Conservation (phyloP, 2,797 vertebrate genomes). For the Mionectes olivaceus region DNA sequence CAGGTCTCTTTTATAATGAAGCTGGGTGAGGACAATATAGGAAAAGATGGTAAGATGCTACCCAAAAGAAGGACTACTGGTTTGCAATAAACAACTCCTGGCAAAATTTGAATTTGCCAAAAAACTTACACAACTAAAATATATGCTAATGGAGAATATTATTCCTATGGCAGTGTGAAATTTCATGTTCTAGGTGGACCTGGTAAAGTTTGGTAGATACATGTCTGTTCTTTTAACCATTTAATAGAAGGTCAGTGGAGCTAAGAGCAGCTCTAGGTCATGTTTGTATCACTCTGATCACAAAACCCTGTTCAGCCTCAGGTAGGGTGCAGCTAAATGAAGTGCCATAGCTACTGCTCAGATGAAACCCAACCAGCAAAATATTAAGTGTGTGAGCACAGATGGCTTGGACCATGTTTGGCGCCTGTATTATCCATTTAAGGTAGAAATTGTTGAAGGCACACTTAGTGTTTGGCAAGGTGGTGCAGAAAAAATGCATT, state of each 20-base stretch:
- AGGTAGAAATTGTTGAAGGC: not conserved
- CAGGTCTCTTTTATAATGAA: not conserved
- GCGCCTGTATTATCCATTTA: not conserved
- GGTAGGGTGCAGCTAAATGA: not conserved
- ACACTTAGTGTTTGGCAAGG: not conserved
- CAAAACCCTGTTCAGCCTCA: not conserved
- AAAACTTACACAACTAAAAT: not conserved
- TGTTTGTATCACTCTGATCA: not conserved
- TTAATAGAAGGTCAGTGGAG: not conserved
- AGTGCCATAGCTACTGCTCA: not conserved
- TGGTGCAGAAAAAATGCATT: not conserved
- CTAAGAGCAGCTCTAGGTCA: not conserved
- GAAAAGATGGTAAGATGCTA: not conserved
- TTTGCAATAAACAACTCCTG: not conserved
- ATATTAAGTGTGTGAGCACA: not conserved
- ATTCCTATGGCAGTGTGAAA: not conserved
- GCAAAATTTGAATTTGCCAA: not conserved
- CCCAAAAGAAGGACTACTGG: not conserved
- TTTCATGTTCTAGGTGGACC: not conserved
- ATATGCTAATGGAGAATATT: not conserved
- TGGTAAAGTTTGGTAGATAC: not conserved
- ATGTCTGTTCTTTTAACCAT: not conserved
- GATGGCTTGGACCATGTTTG: not conserved
- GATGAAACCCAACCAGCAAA: not conserved
- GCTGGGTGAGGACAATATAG: not conserved